Conservation (phyloP, 2,888 invertebrate species). For the Leptarthrus brevirostris region DNA sequence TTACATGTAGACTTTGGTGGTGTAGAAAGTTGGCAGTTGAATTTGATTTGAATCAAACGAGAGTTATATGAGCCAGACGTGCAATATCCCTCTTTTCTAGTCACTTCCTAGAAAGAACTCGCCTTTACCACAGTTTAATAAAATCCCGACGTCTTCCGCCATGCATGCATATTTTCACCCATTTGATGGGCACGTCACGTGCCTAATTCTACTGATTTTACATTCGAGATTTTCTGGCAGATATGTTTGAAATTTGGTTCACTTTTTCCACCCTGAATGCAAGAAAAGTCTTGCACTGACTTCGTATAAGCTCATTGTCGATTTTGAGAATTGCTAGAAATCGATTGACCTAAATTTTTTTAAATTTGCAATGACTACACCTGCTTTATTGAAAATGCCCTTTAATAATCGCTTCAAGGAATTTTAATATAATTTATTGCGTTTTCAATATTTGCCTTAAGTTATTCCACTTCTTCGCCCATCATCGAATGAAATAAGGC, state of each 20-base stretch:
- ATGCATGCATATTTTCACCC: neutral
- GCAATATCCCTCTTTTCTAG: too few relatives aligned
- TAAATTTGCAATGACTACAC: neutral
- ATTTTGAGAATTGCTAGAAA: neutral
- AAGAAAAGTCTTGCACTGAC: neutral
- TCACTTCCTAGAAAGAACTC: too few relatives aligned
- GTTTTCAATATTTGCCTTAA: neutral
- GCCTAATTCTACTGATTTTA: neutral
- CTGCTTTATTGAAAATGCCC: neutral
- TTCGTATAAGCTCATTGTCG: neutral
- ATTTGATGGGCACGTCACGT: neutral
- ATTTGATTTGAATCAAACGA: too few relatives aligned
- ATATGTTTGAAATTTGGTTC: too few relatives aligned
- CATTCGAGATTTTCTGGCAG: neutral
- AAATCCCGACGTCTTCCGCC: too few relatives aligned
- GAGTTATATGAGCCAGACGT: too few relatives aligned
- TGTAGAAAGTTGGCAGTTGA: too few relatives aligned
- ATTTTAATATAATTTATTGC: neutral
- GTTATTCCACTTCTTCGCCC: neutral
- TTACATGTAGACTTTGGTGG: too few relatives aligned
- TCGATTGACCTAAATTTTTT: neutral
- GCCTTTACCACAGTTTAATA: too few relatives aligned
- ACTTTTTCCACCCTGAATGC: too few relatives aligned
- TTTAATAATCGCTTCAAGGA: neutral
- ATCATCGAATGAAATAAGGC: neutral